Evolutionary conservation across 2,113 vertebrate genomes (phyloP).

Genomic region (Odontophorus gujanensis): DNA sequence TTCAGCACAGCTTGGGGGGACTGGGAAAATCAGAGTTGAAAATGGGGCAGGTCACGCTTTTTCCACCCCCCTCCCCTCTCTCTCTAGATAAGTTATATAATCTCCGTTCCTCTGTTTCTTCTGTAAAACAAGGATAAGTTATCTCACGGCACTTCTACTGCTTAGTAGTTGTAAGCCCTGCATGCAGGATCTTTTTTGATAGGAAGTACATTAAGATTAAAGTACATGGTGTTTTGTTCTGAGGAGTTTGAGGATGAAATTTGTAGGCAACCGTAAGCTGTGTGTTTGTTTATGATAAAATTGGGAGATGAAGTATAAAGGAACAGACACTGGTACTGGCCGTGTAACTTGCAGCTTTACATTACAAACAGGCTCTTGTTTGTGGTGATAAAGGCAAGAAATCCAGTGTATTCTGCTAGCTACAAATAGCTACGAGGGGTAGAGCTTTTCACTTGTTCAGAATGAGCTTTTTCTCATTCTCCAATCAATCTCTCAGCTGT

Average conservation of each 20-base stretch:
- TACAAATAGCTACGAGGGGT: constrained; percentile 20
- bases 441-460: constrained; percentile 3
- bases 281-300: constrained; percentile 70
- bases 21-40: constrained; percentile 58
- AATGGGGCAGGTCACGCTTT: background rate
- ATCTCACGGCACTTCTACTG: constrained; percentile 15
- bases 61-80: background rate
- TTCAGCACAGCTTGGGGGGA: background rate
- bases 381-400: constrained; percentile 58
- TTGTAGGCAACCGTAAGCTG: constrained; percentile 63
- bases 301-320: constrained; percentile 61
- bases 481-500: constrained; percentile 8
- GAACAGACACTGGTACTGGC: constrained; percentile 46
- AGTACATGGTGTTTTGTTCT: constrained; percentile 54
- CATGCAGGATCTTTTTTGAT: constrained; percentile 62
- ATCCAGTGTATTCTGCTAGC: constrained; percentile 24
- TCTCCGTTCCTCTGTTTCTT: constrained; percentile 50
- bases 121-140: constrained; percentile 62
- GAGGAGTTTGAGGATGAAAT: constrained; percentile 67
- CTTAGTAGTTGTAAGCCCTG: constrained; percentile 33
- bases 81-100: constrained; percentile 50
- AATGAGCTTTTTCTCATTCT: constrained; percentile 27
- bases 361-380: constrained; percentile 63
- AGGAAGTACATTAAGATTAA: constrained; percentile 61
- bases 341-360: constrained; percentile 44